phyloP scores from a whole-genome alignment of 2,113 vertebrate species.

The Pomatostomus ruficeps region DNA sequence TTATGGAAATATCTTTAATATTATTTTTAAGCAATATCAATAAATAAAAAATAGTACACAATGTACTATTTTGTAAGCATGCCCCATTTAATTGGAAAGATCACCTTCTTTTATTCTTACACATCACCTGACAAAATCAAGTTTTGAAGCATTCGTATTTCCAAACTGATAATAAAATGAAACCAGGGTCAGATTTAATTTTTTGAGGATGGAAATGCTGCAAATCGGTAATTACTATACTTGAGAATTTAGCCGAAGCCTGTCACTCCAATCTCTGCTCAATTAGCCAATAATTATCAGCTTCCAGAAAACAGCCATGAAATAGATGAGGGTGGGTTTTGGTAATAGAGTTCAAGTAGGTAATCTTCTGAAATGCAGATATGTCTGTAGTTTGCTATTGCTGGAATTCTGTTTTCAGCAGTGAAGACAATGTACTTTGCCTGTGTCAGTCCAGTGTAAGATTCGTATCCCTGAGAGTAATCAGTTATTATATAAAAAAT shows the following conservation, averaged over 20 bases:
- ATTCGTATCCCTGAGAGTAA: not conserved
- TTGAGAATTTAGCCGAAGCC: not conserved
- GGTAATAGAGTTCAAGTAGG: not conserved
- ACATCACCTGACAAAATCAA: not conserved
- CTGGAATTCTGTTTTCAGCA: not conserved
- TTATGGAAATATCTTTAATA: not conserved
- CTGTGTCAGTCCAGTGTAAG: not conserved
- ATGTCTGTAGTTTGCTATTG: not conserved
- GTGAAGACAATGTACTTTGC: not conserved
- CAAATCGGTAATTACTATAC: not conserved
- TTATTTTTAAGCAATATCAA: not conserved
- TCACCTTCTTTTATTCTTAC: not conserved
- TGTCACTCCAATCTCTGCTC: not conserved
- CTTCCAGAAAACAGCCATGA: not conserved
- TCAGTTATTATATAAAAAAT: not conserved
- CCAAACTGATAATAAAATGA: not conserved
- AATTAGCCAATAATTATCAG: not conserved
- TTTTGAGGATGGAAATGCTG: not conserved
- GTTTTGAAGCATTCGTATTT: not conserved
- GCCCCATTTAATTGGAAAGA: not conserved
- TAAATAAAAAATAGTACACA: not conserved
- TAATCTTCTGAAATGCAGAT: not conserved
- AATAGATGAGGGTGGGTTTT: not conserved
- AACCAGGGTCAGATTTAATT: not conserved
- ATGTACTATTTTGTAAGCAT: not conserved